Base-by-base conservation (phyloP, 2,797 vertebrate genomes). In the Macrochelys suwanniensis region DNA sequence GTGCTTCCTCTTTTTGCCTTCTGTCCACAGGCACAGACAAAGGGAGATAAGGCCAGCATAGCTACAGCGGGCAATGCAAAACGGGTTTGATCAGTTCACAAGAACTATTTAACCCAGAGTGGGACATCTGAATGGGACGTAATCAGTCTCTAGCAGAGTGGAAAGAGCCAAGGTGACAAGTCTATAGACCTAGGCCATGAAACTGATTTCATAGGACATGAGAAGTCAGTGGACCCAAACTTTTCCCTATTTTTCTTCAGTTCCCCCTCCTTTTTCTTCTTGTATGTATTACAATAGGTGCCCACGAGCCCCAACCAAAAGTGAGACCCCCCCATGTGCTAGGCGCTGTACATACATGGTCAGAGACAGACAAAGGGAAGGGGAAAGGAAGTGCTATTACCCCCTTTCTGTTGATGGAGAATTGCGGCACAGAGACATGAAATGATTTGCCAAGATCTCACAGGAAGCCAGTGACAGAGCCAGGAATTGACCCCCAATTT, bases 11-110 rank as follows among this genome's bases (percentile, higher is more conserved):
- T 79, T 65, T 28, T 0, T 2, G n/a, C 28, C 49, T 16, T 7
- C 8, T 51, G 71, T 65, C 57, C 2, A 0, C 2, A 53, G 53
- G 4, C 21, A 0, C 26, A 26, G 37, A 33, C 45, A 8, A 82
- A 71, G 50, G 65, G 37, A 45, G 61, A 54, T 5, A 84, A 82
- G 37, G 26, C 15, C 53, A 33, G 13, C 26, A 17, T 49, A 17
- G 74, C 74, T 28, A 28, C 15, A 9, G 26, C 26, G 3, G 26
- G 25, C 74, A 47, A 26, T 49, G 45, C 45, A 3, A 77, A 71
- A 77, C 25, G 25, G 42, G 74, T 28, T 31, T 9, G 45, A 16
- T 77, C 45, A 49, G 74, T 53, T 15, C 13, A 21, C 3, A 23
- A 31, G 33, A 80, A 51, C 6, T 50, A 33, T 19, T 53, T 53